Conservation (phyloP, 2,113 vertebrate species). For the Sclerurus mexicanus region DNA sequence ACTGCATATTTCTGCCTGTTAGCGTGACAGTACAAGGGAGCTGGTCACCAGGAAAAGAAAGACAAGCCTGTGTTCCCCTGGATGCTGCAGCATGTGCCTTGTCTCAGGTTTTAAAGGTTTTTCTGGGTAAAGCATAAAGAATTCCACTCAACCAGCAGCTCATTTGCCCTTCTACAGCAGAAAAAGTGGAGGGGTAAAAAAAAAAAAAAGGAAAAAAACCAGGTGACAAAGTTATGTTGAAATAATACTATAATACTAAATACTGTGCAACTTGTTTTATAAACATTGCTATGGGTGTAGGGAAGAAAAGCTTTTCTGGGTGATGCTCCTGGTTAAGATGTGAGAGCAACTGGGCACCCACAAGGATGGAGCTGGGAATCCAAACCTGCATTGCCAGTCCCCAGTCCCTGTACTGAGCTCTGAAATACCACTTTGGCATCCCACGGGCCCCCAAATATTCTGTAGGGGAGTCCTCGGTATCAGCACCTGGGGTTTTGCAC, state of each 20-base stretch:
- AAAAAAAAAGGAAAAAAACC: neutral
- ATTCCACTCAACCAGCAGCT: neutral
- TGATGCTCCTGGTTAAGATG: neutral
- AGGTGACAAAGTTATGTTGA: neutral
- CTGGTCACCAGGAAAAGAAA: neutral
- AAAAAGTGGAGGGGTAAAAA: neutral
- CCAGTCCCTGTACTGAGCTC: neutral
- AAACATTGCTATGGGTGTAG: neutral
- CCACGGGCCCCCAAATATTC: neutral
- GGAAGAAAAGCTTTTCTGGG: neutral
- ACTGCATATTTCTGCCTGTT: slow-evolving; percentile 45
- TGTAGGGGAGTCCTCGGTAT: accelerated
- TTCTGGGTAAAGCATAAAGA: slow-evolving; percentile 5
- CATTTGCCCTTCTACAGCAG: neutral
- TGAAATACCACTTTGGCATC: neutral
- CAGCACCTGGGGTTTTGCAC: neutral
- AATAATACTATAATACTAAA: neutral
- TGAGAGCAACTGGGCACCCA: neutral
- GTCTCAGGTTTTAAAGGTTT: slow-evolving; percentile 5
- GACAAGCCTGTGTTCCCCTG: neutral
- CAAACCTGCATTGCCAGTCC: neutral
- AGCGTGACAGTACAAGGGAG: neutral
- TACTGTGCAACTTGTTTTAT: neutral
- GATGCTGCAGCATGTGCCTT: neutral
- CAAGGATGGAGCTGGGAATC: neutral